These are phyloP conservation scores for Laothoe populi DNA, from an alignment of 2,888 invertebrate species.

Conservation along the genomic window DNA sequence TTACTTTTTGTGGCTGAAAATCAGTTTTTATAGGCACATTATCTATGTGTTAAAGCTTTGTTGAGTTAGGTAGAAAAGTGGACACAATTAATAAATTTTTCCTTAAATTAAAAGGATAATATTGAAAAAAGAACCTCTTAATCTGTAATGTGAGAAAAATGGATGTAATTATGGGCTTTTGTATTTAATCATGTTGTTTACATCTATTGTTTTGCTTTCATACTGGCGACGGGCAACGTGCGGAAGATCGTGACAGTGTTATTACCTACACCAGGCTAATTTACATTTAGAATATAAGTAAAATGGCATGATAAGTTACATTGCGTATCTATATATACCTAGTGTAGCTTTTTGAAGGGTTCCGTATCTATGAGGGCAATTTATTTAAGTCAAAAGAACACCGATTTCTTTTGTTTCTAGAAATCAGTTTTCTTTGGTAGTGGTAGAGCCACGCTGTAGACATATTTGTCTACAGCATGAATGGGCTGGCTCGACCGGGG, in stretches of 20 bases:
- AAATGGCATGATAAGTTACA: not conserved
- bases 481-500: too few species aligned
- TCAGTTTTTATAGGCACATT: not conserved
- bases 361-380: too few species aligned
- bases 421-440: too few species aligned
- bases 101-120: slow-evolving; percentile 1
- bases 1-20: too few species aligned
- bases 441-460: too few species aligned
- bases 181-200: slow-evolving; percentile 50
- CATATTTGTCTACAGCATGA: too few species aligned
- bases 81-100: slow-evolving; percentile 2
- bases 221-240: slow-evolving; percentile 38
- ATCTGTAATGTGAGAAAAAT: slow-evolving; percentile 6
- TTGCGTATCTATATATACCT: too few species aligned
- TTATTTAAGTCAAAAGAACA: too few species aligned
- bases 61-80: not conserved
- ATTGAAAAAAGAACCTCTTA: not conserved
- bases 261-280: slow-evolving; percentile 1
- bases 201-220: slow-evolving; percentile 65
- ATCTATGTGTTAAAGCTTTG: not conserved
- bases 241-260: slow-evolving; percentile 38
- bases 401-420: too few species aligned
- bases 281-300: not conserved
- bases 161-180: slow-evolving; percentile 18
- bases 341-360: too few species aligned